These are phyloP conservation scores for Acanthosepion lycidas DNA, from an alignment of 2,888 invertebrate genomes.

Conservation along the genomic window DNA sequence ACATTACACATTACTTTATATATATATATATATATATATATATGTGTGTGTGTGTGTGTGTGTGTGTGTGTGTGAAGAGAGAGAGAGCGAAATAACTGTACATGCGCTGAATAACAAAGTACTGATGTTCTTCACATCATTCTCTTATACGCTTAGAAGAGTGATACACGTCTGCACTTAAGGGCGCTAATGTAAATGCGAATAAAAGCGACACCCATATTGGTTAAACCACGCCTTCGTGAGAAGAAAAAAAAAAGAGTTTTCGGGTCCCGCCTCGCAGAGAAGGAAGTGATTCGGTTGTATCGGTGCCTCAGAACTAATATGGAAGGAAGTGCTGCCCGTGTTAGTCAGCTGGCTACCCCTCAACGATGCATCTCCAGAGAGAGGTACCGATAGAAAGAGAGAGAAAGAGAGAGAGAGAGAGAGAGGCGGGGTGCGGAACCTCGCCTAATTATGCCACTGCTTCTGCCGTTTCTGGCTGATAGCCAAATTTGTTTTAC, in stretches of 20 bases:
- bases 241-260: not conserved
- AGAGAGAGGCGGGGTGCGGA: too few species aligned
- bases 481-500: not conserved
- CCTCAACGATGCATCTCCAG: conserved; percentile 10
- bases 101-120: not conserved
- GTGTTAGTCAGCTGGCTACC: conserved; percentile 16
- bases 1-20: too few species aligned
- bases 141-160: not conserved
- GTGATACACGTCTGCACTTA: not conserved
- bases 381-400: not conserved
- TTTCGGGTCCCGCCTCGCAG: not conserved
- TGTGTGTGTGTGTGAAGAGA: too few species aligned
- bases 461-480: not conserved
- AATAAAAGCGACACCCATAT: not conserved
- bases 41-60: too few species aligned
- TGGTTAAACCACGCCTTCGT: not conserved
- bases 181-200: not conserved
- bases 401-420: not conserved
- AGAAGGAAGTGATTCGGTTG: not conserved
- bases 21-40: too few species aligned
- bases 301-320: not conserved
- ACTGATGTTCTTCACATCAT: not conserved
- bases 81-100: not conserved
- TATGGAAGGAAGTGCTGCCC: not conserved
- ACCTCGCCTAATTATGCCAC: not conserved